Base-by-base conservation (phyloP, 2,888 invertebrate genomes). In the Ennomos quercinarius region DNA sequence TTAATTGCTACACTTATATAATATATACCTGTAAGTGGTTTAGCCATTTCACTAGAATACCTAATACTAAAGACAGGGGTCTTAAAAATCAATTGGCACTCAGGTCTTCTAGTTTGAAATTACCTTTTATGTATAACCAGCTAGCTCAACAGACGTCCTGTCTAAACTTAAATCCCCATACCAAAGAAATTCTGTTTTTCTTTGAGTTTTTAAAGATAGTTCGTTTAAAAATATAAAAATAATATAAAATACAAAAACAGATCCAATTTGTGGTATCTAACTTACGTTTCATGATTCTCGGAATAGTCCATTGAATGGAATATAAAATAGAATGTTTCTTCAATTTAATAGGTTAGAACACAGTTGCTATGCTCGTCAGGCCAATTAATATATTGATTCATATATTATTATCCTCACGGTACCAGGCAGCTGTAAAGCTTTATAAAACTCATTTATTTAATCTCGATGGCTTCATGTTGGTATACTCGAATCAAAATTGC, bases 381-480 rank as follows among this genome's bases (percentile, higher is more conserved):
- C 71, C 71, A 72, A 78, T 83, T 86, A 89, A 67, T 65, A 67
- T 65, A 65, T 68, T 64, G 51, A 65, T 58, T 44, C 48, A 53
- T 63, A 3, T 3, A 62, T 63, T 60, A 53, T n/a, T n/a, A n/a
- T n/a, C n/a, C n/a, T 51, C 37, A 27, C 44, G n/a, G 39, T 51
- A 48, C 37, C 35, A 47, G 37, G 44, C 61, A 55, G 41, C 45
- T 10, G 17, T 34, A 6, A 17, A 51, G 41, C 41, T 51, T 37
- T 4, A 6, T 36, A 44, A n/a, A 34, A 40, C 12, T 40, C 6
- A 12, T 39, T 39, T 10, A 17, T 17, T 17, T 17, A 3, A 17
- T 17, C 17, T 17, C 2, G 1, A 17, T 17, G 17, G 17, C 17
- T 17, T 17, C 1, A 17, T 17, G n/a, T n/a, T n/a, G n/a, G n/a